Evolutionary conservation across 2,797 vertebrate genomes (phyloP).

Genomic region (Botia kubotai): DNA sequence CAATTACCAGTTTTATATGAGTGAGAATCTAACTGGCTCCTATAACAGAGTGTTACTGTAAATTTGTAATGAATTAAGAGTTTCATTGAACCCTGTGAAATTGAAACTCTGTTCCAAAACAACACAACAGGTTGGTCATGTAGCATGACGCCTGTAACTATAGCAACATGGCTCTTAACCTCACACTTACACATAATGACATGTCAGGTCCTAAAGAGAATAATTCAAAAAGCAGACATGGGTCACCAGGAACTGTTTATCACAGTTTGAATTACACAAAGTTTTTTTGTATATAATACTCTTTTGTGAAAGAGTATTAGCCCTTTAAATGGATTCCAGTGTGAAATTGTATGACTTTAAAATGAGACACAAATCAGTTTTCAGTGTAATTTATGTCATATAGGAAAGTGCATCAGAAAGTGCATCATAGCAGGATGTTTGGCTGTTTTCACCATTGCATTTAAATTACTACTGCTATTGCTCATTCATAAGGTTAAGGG

Average conservation of each 20-base stretch:
- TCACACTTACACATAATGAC: neutral
- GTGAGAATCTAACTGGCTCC: constrained; percentile 9
- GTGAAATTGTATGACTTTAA: neutral
- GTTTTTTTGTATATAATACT: no score
- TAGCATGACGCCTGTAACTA: constrained; percentile 6
- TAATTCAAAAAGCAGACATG: constrained; percentile 1
- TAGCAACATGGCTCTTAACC: constrained; percentile 17
- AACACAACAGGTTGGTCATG: neutral
- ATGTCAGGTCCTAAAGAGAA: constrained; percentile 13
- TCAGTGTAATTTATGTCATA: neutral
- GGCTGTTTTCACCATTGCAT: neutral
- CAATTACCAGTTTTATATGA: constrained; percentile 8
- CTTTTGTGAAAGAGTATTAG: neutral
- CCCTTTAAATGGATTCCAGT: neutral
- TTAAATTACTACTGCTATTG: neutral
- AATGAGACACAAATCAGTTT: neutral
- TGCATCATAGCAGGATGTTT: neutral
- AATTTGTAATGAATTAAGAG: neutral
- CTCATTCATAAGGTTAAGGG: neutral
- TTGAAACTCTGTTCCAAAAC: neutral
- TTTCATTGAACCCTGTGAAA: constrained; percentile 7
- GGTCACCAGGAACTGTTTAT: neutral
- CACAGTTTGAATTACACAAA: constrained; percentile 1
- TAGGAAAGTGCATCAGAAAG: neutral
- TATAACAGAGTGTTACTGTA: neutral